A percentile compares a stretch with the other conserved stretches of the same genome.
Conservation (phyloP, 1,140 invertebrate genomes). For the Platyscapa corneri region DNA sequence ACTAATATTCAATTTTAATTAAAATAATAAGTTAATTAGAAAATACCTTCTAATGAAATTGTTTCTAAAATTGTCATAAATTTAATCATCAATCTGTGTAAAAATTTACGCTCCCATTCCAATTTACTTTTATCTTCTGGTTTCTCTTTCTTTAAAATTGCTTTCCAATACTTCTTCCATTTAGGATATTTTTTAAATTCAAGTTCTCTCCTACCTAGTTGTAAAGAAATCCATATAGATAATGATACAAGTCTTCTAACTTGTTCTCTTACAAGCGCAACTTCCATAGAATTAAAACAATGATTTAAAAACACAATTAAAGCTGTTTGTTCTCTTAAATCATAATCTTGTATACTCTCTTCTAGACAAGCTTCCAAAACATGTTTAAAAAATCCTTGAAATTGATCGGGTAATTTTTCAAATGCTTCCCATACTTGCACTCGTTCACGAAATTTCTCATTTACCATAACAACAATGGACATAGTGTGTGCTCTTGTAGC, state of each 20-base stretch:
- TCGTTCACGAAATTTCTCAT: conserved; percentile 98
- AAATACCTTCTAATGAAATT: conserved; percentile 80
- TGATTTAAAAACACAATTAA: conserved; percentile 95
- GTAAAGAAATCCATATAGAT: conserved; percentile 94
- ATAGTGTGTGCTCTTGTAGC: conserved; percentile 89
- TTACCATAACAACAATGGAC: conserved; percentile 97
- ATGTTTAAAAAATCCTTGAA: conserved; percentile 90
- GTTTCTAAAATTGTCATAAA: conserved; percentile 89
- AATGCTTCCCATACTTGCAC: conserved; percentile 97
- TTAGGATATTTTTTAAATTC: conserved; percentile 92
- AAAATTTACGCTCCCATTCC: conserved; percentile 91
- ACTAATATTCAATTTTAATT: background rate
- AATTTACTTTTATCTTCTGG: conserved; percentile 82
- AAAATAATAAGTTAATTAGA: conserved; percentile 15
- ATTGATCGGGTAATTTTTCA: conserved; percentile 86
- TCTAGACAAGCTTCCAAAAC: conserved; percentile 84
- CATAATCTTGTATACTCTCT: conserved; percentile 74
- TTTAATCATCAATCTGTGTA: conserved; percentile 92
- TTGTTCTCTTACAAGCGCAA: conserved; percentile 92
- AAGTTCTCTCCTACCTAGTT: conserved; percentile 87
- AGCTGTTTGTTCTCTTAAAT: conserved; percentile 88
- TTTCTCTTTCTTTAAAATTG: conserved; percentile 90
- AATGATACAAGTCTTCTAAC: conserved; percentile 94
- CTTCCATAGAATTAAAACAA: conserved; percentile 98
- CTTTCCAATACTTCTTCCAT: conserved; percentile 94